Conservation (phyloP, 2,888 invertebrate genomes). For the Sepiola atlantica region DNA sequence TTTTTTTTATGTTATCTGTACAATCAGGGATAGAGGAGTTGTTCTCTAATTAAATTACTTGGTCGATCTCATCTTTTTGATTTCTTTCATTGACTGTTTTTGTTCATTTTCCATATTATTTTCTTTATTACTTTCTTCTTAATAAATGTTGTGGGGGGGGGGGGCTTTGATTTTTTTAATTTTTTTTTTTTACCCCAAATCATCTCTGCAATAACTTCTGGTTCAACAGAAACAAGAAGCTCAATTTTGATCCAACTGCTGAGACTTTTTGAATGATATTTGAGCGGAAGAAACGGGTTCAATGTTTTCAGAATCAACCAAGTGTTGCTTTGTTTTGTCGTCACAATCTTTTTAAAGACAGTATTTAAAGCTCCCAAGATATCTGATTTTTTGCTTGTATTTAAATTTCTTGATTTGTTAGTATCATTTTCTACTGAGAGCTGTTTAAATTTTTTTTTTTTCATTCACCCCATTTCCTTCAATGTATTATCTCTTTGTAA, state of each 20-base stretch:
- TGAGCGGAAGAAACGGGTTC: not conserved
- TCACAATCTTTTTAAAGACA: too few species aligned
- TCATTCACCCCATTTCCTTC: too few species aligned
- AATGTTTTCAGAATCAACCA: not conserved
- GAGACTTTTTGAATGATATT: not conserved
- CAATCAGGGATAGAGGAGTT: not conserved
- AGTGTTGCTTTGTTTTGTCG: not conserved
- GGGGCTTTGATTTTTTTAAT: too few species aligned
- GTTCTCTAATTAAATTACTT: conserved; percentile 20
- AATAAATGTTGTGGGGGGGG: too few species aligned
- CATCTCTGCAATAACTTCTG: not conserved
- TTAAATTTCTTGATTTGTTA: too few species aligned
- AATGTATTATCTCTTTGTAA: too few species aligned
- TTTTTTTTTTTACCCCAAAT: not conserved
- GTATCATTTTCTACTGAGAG: too few species aligned
- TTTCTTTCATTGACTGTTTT: not conserved
- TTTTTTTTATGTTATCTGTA: not conserved
- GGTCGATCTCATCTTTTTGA: not conserved
- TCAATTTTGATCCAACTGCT: not conserved
- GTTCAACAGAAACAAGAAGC: not conserved
- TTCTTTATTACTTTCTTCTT: not conserved
- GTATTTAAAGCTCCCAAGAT: too few species aligned
- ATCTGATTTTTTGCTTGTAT: too few species aligned
- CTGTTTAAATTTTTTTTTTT: too few species aligned
- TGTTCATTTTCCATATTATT: not conserved